Base-by-base conservation (phyloP, 1,140 invertebrate genomes). In the Colletes latitarsis region DNA sequence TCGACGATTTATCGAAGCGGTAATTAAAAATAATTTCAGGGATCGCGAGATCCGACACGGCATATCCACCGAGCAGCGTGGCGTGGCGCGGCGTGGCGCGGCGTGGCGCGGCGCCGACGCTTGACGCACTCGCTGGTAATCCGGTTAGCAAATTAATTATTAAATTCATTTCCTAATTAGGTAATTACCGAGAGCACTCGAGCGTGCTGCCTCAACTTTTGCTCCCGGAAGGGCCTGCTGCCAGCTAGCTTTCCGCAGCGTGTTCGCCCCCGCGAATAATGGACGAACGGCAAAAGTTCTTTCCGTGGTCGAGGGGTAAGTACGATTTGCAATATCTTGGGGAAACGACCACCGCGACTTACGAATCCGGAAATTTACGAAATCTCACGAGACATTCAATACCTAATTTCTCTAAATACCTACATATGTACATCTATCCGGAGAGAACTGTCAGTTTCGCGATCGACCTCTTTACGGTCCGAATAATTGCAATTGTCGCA, bases 91-190 rank as follows among this genome's bases (percentile, higher is more conserved):
- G 30, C 30, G 30, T 30, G 30, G 30, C 30, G 30, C 30, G 30
- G 30, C 30, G 30, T 30, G 30, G 30, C 30, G 30, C 71, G 43
- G 52, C 79, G 57, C 57, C 60, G 66, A 73, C 52, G 67, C 78
- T 64, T 43, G 6, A 66, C 43, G 76, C 67, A n/a, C 41, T 76
- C 77, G 55, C 10, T 41, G 49, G 71, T 82, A 83, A 73, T 81
- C 71, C 62, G 46, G 73, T 77, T 77, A 71, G 77, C 81, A 67
- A 80, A 87, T 77, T 78, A 83, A 88, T 88, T 86, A 83, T 69
- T 74, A 73, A 82, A 86, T 74, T 83, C 60, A 46, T 72, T 71
- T 86, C 21, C 79, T 82, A 84, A 84, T 84, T 82, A 82, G 63
- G 49, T 75, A 77, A 82, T 82, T 82, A 82, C 80, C 66, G 49